Base-by-base conservation (phyloP, 1,140 invertebrate species). In the Teleogryllus occipitalis region DNA sequence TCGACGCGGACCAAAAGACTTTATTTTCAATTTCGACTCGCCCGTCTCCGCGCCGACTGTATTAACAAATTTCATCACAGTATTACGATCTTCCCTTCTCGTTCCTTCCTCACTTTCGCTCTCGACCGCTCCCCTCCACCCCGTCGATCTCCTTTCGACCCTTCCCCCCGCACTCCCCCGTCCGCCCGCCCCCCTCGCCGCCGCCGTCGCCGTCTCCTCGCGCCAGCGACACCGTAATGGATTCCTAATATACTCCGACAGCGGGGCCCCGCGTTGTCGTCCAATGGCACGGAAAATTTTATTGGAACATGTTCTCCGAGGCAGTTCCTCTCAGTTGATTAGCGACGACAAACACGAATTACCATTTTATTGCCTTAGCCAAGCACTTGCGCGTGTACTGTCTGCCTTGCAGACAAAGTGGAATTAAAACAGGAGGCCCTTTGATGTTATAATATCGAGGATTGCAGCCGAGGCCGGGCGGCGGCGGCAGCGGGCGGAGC, bases 311-410 rank as follows among this genome's bases (percentile, higher is more conserved):
- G 81, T 82, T 75, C 81, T 65, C 75, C 81, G 80, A 39, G 73
- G 79, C 77, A 81, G 80, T 80, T 75, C 81, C 79, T 83, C 77
- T 83, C 84, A 85, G 82, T 82, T 88, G 88, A 87, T 88, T 88
- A 88, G 86, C 85, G 86, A 87, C 83, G 84, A 86, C 87, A 88
- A 89, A 89, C 87, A 88, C 85, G 85, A 87, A 89, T 89, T 89
- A 89, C 83, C 88, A 89, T 89, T 89, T 89, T 89, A 89, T 89
- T 89, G 87, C 87, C 82, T 85, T 86, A 88, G 77, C 76, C 80
- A 82, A 81, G 79, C 79, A 81, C 79, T 80, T 81, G 80, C 77
- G 80, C 78, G 81, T 79, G 75, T 81, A 79, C 78, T 76, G 76
- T 75, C 80, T 81, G 81, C 81, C 80, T 79, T 80, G 49, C 79